Conservation (phyloP, 2,113 vertebrate genomes). For the Aramus guarauna region DNA sequence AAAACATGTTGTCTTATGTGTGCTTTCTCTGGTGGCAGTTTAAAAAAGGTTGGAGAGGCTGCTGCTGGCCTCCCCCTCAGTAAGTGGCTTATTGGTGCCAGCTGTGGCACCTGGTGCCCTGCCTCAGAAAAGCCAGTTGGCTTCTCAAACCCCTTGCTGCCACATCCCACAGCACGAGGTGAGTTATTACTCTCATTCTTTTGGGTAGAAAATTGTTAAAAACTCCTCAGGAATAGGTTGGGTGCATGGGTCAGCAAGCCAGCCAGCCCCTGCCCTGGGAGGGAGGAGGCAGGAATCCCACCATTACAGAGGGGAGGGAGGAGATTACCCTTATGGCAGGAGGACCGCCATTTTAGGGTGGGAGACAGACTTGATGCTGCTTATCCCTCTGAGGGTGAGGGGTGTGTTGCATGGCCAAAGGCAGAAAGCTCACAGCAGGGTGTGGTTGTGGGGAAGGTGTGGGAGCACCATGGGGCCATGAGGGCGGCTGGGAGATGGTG, state of each 20-base stretch:
- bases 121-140: not conserved
- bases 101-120: not conserved
- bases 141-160: not conserved
- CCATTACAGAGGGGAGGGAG: no score
- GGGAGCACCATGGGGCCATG: accelerated
- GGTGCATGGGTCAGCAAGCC: not conserved
- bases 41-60: not conserved
- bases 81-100: not conserved
- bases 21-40: not conserved
- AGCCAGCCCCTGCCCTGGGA: no score
- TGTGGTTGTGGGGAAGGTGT: not conserved
- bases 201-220: not conserved
- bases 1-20: accelerated
- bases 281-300: accelerated
- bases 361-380: not conserved
- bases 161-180: accelerated
- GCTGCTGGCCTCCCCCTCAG: not conserved
- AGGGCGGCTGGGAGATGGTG: accelerated
- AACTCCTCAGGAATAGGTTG: not conserved
- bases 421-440: not conserved
- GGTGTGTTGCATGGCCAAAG: not conserved
- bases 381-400: not conserved
- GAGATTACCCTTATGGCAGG: no score
- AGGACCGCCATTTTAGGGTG: not conserved
- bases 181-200: not conserved